Evolutionary conservation across 2,888 invertebrate genomes (phyloP).

Genomic region (Brachypterus glaber): DNA sequence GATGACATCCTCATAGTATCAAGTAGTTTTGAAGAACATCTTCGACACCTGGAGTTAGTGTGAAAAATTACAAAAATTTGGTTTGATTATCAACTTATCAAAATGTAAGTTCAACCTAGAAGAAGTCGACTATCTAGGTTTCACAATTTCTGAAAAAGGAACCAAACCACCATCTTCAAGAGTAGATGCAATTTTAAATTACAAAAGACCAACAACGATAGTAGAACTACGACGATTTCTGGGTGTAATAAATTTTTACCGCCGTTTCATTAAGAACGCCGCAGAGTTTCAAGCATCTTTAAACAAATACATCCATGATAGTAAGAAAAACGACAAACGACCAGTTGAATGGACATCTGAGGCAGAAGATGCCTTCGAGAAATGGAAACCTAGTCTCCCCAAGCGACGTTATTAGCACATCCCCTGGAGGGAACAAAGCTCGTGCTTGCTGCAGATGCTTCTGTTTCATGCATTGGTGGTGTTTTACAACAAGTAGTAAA

Average conservation of each 20-base stretch:
- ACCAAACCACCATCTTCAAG: conserved; percentile 29
- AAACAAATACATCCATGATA: too few species aligned
- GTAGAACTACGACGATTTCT: conserved; percentile 13
- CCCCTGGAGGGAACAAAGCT: too few species aligned
- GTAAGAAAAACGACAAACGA: too few species aligned
- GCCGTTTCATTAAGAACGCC: conserved; percentile 10
- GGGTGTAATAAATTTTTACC: conserved; percentile 17
- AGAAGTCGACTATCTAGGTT: conserved; percentile 26
- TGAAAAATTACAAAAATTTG: conserved; percentile 24
- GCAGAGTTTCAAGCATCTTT: conserved; percentile 13
- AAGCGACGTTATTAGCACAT: too few species aligned
- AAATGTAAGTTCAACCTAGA: conserved; percentile 29
- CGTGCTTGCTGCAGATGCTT: too few species aligned
- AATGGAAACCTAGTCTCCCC: too few species aligned
- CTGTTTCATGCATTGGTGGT: too few species aligned
- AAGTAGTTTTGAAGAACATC: conserved; percentile 20
- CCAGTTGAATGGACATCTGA: too few species aligned
- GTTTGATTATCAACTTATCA: conserved; percentile 25
- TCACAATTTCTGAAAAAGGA: conserved; percentile 21
- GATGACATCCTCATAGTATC: conserved; percentile 34
- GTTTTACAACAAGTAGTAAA: too few species aligned
- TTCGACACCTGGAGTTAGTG: conserved; percentile 22
- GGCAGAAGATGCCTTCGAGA: too few species aligned
- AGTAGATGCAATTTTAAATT: conserved; percentile 27
- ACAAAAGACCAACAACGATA: conserved; percentile 12